Evolutionary conservation across 1,140 invertebrate species (phyloP).

Genomic region (Camponotus floridanus): DNA sequence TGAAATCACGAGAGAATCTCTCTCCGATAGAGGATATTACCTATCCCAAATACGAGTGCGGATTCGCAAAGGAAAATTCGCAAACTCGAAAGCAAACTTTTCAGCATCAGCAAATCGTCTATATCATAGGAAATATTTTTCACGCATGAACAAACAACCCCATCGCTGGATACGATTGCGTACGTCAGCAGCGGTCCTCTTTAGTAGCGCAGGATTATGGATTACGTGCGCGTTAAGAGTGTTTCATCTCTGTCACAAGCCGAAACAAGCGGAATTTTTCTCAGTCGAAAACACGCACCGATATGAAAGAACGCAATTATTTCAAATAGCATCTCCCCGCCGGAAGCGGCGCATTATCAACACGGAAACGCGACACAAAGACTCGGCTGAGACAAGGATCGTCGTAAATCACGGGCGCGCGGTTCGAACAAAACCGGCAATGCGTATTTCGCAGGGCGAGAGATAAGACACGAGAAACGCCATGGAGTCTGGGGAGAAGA

Average conservation of each 20-base stretch:
- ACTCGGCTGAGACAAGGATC: conserved; percentile 57
- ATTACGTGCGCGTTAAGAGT: conserved; percentile 26
- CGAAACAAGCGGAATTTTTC: conserved; percentile 39
- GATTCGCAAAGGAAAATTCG: background rate
- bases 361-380: conserved; percentile 3
- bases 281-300: conserved; percentile 36
- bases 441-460: conserved; percentile 61
- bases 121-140: conserved; percentile 40
- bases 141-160: conserved; percentile 15
- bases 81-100: conserved; percentile 2
- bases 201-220: conserved; percentile 5
- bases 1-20: conserved; percentile 5
- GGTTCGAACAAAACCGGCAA: conserved; percentile 70
- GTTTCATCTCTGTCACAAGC: conserved; percentile 23
- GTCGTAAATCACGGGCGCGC: conserved; percentile 64
- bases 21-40: background rate
- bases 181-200: conserved; percentile 5
- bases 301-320: conserved; percentile 54
- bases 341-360: conserved; percentile 44
- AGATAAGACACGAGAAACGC: conserved; percentile 69
- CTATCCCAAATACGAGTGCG: conserved; percentile 19
- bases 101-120: conserved; percentile 12
- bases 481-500: conserved; percentile 46
- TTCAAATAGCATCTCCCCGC: conserved; percentile 2
- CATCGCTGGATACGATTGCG: background rate